Evolutionary conservation across 2,888 invertebrate genomes (phyloP).

Genomic region (Drosophila prolongata): DNA sequence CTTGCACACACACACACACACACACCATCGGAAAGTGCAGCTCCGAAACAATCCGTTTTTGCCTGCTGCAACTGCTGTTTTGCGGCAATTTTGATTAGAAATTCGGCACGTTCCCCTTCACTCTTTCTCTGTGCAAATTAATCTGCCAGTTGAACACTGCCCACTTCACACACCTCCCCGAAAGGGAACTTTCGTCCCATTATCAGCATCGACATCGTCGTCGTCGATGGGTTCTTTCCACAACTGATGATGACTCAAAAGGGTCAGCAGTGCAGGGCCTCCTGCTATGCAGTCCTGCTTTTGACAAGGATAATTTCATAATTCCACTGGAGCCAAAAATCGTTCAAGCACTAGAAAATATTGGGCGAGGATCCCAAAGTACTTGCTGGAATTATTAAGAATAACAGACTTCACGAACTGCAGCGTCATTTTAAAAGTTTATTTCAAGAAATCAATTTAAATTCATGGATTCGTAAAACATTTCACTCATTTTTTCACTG

Average conservation of each 20-base stretch:
- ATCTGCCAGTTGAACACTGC: conserved; percentile 40
- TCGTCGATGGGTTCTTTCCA: conserved; percentile 8
- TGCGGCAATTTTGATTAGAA: conserved; percentile 75
- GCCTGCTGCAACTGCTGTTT: conserved; percentile 58
- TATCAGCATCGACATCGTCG: conserved; percentile 18
- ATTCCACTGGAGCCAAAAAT: background rate
- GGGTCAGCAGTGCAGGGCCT: conserved; percentile 14
- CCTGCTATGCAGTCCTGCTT: conserved; percentile 24
- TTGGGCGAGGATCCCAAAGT: background rate
- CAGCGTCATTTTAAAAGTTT: background rate
- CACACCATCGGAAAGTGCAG: conserved; percentile 9
- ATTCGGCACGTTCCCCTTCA: conserved; percentile 53
- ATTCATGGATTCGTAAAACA: no score
- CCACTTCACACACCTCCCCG: conserved; percentile 6
- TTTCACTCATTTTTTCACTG: background rate
- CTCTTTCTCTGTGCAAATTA: conserved; percentile 46
- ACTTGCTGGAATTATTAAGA: background rate
- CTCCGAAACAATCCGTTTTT: conserved; percentile 62
- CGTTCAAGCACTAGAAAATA: background rate
- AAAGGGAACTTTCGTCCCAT: conserved; percentile 18
- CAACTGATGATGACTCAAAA: conserved; percentile 17
- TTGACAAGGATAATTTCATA: conserved; percentile 31
- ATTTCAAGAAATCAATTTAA: background rate
- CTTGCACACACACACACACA: conserved; percentile 10
- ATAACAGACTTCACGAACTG: background rate